Percentiles rank a stretch among this genome's conserved stretches.
phyloP scores from a whole-genome alignment of 1,140 invertebrate genomes.

The Heliconius nattereri region DNA sequence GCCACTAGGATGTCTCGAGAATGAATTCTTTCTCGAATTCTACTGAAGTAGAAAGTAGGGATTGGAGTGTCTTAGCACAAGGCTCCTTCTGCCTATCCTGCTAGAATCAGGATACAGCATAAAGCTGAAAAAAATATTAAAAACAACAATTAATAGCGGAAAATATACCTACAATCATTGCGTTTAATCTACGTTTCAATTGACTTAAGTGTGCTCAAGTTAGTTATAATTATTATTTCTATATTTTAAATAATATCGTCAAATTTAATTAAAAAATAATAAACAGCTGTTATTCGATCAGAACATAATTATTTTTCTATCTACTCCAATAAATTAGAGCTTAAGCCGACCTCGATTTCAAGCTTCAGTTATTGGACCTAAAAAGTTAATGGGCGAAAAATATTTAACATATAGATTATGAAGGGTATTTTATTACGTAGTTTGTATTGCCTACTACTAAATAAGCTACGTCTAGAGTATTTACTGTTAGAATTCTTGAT shows the following conservation, averaged over 20 bases:
- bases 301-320: background rate
- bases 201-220: background rate
- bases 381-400: background rate
- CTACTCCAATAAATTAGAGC: background rate
- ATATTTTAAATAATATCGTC: background rate
- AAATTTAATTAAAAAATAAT: background rate
- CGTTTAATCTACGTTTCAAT: background rate
- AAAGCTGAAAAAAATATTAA: no score
- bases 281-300: no score
- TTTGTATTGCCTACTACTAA: background rate
- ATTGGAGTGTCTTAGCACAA: no score
- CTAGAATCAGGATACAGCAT: no score
- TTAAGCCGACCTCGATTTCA: background rate
- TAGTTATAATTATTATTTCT: background rate
- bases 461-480: no score
- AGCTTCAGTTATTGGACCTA: constrained; percentile 1
- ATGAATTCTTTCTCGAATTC: no score
- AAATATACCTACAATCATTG: background rate
- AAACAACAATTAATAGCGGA: no score
- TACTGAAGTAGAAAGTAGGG: fast-evolving
- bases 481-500: no score
- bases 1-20: no score
- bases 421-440: background rate
- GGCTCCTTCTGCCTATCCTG: no score
- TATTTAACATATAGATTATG: background rate